These are phyloP conservation scores for Hypena proboscidalis DNA, from an alignment of 2,888 invertebrate species.

Conservation along the genomic window DNA sequence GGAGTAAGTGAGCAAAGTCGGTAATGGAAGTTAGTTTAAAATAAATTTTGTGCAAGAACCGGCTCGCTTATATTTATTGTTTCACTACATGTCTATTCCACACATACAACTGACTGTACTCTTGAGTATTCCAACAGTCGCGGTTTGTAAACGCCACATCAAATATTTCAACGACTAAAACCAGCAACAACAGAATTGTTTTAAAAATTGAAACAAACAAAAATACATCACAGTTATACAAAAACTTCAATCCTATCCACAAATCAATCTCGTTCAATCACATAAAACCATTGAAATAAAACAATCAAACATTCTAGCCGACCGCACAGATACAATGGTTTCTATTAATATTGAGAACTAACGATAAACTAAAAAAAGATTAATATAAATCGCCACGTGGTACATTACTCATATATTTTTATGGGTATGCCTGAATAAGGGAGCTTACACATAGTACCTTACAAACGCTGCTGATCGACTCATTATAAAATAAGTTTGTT, in stretches of 20 bases:
- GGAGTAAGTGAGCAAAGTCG: too few relatives aligned
- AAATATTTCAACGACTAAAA: background rate
- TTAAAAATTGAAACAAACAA: background rate
- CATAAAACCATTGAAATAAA: conserved; percentile 1
- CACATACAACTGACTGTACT: too few relatives aligned
- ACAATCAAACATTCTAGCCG: conserved; percentile 1
- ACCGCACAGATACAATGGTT: conserved; percentile 4
- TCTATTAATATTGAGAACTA: conserved; percentile 27
- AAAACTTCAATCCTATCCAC: background rate
- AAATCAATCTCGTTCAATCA: background rate
- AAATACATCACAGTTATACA: background rate
- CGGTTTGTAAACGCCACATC: too few relatives aligned
- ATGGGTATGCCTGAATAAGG: conserved; percentile 11
- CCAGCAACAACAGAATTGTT: background rate
- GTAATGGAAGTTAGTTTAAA: too few relatives aligned
- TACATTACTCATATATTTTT: conserved; percentile 28
- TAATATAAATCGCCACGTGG: conserved; percentile 36
- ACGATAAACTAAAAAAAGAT: conserved; percentile 33
- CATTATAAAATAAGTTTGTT: too few relatives aligned
- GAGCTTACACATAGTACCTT: conserved; percentile 21
- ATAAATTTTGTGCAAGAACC: too few relatives aligned
- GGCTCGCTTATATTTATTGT: too few relatives aligned
- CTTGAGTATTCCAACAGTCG: too few relatives aligned
- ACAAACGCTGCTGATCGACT: background rate
- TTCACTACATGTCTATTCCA: too few relatives aligned